Evolutionary conservation across 2,888 invertebrate species (phyloP), one percentile per base, ranked within the genome.

Genomic region (Andrena dorsata): DNA sequence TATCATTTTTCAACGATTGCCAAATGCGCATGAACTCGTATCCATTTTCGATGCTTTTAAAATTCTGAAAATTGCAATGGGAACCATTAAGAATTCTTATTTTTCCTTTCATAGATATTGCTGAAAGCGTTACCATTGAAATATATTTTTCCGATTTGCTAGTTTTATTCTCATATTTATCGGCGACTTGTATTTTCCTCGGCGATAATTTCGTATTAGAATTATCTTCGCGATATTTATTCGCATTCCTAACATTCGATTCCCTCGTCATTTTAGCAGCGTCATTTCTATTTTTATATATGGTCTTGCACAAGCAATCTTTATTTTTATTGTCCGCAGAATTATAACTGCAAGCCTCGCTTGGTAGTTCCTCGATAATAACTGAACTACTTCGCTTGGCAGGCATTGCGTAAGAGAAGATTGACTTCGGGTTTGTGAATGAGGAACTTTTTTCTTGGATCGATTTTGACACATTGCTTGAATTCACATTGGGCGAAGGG

Each of bases 1-100:
- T 68, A 80, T 94, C 92, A 26, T 87, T 88, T 82, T 91, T 91
- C 5, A 93, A 83, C 7, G 93, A 90, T 60, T 92, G 90, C 94
- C 94, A 94, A 2, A 86, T 76, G 72, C 91, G 90, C 60, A 93
- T 72, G 84, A 94, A 94, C 82, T 92, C 93, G 70, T 92, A 94
- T 0, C 94, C 94, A 51, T 91, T 89, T 35, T 86, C 80, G 23
- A 90, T 79, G 10, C 79, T 82, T 2, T 66, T 60, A 13, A 89
- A 77, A 53, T 81, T 53, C 86, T 87, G 60, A 69, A 87, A 84
- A 72, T 20, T 20, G 13, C 16, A 20, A 63, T 23, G 20, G 16
- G 16, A 16, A 41, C 5, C 41, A 65, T n/a, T 26, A 63, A 60
- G 28, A 41, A 35, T 23, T 26, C 35, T 35, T 32, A 10, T 28